phyloP scores from a whole-genome alignment of 2,113 vertebrate species.

The Piliocolobus tephrosceles region DNA sequence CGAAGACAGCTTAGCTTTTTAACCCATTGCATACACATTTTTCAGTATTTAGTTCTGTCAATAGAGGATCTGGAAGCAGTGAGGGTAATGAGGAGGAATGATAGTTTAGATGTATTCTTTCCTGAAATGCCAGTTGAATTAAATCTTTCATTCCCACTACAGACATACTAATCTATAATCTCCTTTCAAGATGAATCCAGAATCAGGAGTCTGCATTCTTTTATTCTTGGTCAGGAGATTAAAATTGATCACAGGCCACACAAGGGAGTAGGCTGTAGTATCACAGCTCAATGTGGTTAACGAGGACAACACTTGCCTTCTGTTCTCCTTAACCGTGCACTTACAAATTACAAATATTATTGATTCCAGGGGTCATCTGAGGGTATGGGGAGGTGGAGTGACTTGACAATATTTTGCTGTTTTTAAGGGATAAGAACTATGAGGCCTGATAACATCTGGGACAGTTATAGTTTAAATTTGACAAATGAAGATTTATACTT shows the following conservation, averaged over 20 bases:
- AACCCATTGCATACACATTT: slow-evolving; percentile 57
- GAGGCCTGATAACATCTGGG: slow-evolving; percentile 70
- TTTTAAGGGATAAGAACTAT: slow-evolving; percentile 82
- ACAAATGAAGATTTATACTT: slow-evolving; percentile 86
- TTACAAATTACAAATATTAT: slow-evolving; percentile 83
- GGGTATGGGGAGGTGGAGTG: slow-evolving; percentile 70
- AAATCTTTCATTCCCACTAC: slow-evolving; percentile 77
- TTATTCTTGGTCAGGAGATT: slow-evolving; percentile 84
- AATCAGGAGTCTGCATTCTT: slow-evolving; percentile 79
- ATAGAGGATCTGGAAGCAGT: slow-evolving; percentile 48
- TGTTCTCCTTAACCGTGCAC: slow-evolving; percentile 78
- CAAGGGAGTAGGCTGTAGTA: slow-evolving; percentile 79
- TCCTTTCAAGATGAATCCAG: slow-evolving; percentile 81
- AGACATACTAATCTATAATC: slow-evolving; percentile 81
- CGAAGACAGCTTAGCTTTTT: slow-evolving; percentile 29
- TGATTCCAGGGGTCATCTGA: slow-evolving; percentile 81
- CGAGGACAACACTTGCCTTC: slow-evolving; percentile 78
- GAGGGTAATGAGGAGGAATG: slow-evolving; percentile 74
- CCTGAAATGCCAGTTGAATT: slow-evolving; percentile 78
- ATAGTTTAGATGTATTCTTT: slow-evolving; percentile 76
- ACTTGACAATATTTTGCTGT: slow-evolving; percentile 78
- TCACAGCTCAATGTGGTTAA: slow-evolving; percentile 84
- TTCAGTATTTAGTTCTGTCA: slow-evolving; percentile 61
- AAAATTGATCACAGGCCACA: slow-evolving; percentile 87
- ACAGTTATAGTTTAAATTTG: slow-evolving; percentile 83